These are phyloP conservation scores for Ciconia boyciana DNA, from an alignment of 2,113 vertebrate genomes.

Conservation along the genomic window DNA sequence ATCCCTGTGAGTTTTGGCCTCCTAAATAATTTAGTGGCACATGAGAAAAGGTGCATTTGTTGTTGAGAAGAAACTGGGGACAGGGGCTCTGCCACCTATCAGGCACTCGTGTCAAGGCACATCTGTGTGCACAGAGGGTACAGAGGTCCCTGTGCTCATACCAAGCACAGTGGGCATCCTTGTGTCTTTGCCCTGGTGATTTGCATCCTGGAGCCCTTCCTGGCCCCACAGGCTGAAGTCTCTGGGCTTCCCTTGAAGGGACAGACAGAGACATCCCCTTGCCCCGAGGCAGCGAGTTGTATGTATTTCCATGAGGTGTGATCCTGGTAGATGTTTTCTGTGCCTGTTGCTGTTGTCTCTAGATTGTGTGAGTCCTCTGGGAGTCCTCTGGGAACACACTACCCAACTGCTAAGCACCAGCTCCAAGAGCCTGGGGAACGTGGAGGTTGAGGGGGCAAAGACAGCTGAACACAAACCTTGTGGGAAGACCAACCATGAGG, in stretches of 20 bases:
- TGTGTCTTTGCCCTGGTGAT: not conserved
- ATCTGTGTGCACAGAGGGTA: not conserved
- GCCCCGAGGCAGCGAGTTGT: not conserved
- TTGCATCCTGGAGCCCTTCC: not conserved
- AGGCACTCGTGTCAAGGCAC: not conserved
- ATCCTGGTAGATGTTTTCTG: not conserved
- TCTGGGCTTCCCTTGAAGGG: too few species aligned
- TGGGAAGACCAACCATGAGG: not conserved
- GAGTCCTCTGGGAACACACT: not conserved
- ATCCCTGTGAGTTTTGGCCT: not conserved
- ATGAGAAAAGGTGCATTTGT: not conserved
- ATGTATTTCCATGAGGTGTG: not conserved
- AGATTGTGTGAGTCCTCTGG: too few species aligned
- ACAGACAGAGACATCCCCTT: not conserved
- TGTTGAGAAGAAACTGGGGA: not conserved
- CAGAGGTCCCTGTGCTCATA: not conserved
- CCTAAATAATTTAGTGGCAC: not conserved
- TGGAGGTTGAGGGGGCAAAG: not conserved
- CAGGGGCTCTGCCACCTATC: not conserved
- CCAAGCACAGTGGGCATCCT: rapidly evolving
- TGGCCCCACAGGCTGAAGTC: not conserved
- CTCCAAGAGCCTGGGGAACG: not conserved
- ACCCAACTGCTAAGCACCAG: not conserved
- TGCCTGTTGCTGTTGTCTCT: not conserved
- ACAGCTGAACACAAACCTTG: not conserved